Base-by-base conservation (phyloP, 2,113 vertebrate genomes). In the Otis tarda region DNA sequence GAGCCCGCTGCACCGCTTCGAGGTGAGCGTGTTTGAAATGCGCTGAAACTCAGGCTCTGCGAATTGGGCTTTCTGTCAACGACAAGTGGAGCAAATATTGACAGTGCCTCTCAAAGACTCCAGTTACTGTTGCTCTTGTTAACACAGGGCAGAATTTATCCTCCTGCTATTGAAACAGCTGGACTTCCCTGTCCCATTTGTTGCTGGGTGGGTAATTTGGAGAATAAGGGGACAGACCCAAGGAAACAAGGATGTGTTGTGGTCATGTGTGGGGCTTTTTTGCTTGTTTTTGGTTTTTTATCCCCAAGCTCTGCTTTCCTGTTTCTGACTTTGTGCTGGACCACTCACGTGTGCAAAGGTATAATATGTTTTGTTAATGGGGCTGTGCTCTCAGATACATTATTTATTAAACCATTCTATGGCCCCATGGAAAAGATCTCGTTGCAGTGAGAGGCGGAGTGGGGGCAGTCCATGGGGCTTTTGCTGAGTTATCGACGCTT, bases 11-110 rank as follows among this genome's bases (percentile, higher is more conserved):
- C 28, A 7, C 37, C 1, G 12, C 75, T 37, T n/a, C 64, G 17
- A 3, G 27, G 21, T 47, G 61, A 8, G 25, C 3, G 35, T 4
- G 67, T 85, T 67, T 45, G 75, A 55, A 61, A 67, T 76, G 87
- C 64, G 20, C 77, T 15, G 60, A 7, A 37, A 12, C 68, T 60
- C 10, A 0, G 33, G 82, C 68, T 76, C 1, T 37, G 64, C 89
- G 84, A 69, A 88, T 94, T 90, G 93, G 76, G 92, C 67, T 84
- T 85, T 43, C 75, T 95, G 87, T 85, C 91, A 93, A 52, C 91
- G 94, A 63, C 90, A 93, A 94, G 90, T 52, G 90, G 92, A 95
- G 90, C 93, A 97, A 95, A 95, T 94, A 96, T 96, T 96, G 94
- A 96, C 90, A 93, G 77, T 93, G 93, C 82, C 53, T 96, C 95